These are phyloP conservation scores for Tetragonula carbonaria DNA, from an alignment of 2,888 invertebrate species.

Conservation along the genomic window DNA sequence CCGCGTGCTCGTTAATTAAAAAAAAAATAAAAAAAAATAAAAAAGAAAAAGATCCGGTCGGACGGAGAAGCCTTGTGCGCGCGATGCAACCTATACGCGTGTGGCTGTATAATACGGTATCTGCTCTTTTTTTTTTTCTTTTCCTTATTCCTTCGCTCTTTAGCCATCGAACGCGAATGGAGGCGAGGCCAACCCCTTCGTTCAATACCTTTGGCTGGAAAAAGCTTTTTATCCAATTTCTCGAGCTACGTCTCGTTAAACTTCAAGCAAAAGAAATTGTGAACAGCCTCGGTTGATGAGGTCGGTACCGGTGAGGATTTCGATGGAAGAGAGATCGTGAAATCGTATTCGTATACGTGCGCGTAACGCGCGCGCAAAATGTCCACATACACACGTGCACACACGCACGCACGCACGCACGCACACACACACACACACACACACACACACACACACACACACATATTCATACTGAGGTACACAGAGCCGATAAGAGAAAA, in stretches of 20 bases:
- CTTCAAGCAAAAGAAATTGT: slow-evolving; percentile 78
- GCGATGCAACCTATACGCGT: slow-evolving; percentile 25
- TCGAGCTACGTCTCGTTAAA: slow-evolving; percentile 83
- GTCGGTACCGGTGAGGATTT: slow-evolving; percentile 30
- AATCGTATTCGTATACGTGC: slow-evolving; percentile 1
- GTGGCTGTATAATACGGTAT: slow-evolving; percentile 31
- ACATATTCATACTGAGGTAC: neutral
- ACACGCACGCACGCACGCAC: neutral
- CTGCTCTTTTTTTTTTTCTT: slow-evolving; percentile 1
- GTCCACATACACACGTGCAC: neutral
- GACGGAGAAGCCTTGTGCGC: slow-evolving; percentile 30
- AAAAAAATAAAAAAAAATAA: too few species aligned
- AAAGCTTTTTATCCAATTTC: slow-evolving; percentile 83
- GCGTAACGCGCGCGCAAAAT: neutral
- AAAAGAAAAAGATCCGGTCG: slow-evolving; percentile 51
- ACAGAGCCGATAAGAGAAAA: neutral
- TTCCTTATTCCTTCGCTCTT: slow-evolving; percentile 27
- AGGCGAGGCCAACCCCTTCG: slow-evolving; percentile 60
- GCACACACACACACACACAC: neutral
- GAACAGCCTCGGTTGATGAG: slow-evolving; percentile 61
- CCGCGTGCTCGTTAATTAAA: slow-evolving; percentile 73
- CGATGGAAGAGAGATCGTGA: slow-evolving; percentile 27
- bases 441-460: neutral
- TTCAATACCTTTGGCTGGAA: slow-evolving; percentile 77
- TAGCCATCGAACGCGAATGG: slow-evolving; percentile 49